These are phyloP conservation scores for Polydesmus complanatus DNA, from an alignment of 2,888 invertebrate species.

Conservation along the genomic window DNA sequence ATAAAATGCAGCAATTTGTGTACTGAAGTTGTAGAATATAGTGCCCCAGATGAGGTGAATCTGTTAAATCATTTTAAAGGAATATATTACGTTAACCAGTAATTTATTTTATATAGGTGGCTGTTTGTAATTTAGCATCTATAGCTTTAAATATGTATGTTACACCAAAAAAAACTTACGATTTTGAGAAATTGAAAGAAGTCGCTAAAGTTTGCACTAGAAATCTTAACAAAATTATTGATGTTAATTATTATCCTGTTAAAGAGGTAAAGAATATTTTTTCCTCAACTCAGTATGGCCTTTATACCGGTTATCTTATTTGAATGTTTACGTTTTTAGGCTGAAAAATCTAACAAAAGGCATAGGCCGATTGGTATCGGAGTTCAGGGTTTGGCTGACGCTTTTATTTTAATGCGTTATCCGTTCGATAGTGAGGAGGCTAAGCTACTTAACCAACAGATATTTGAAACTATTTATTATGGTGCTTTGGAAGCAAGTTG, in stretches of 20 bases:
- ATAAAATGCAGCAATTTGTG: conserved; percentile 97
- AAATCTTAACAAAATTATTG: conserved; percentile 93
- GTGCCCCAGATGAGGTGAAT: conserved; percentile 63
- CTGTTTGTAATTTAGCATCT: conserved; percentile 95
- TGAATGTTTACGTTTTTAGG: conserved; percentile 28
- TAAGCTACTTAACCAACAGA: conserved; percentile 71
- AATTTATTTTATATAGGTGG: conserved; percentile 41
- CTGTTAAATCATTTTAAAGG: conserved; percentile 1
- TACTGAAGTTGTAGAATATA: conserved; percentile 95
- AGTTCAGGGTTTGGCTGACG: conserved; percentile 92
- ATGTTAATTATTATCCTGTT: conserved; percentile 90
- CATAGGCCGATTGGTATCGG: conserved; percentile 66
- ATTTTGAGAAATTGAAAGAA: conserved; percentile 71
- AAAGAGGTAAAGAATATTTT: conserved; percentile 49
- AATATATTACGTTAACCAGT: conserved; percentile 2
- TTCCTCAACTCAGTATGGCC: neutral
- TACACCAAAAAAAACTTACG: conserved; percentile 57
- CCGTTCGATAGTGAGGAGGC: conserved; percentile 87
- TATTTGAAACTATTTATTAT: conserved; percentile 96
- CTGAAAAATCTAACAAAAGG: conserved; percentile 61
- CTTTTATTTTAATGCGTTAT: conserved; percentile 81
- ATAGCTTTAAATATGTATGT: conserved; percentile 94
- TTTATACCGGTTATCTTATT: conserved; percentile 1
- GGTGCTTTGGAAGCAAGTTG: conserved; percentile 93
- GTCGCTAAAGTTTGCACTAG: conserved; percentile 75